Percentiles rank a stretch among this genome's conserved stretches.
Evolutionary conservation across 2,888 invertebrate species (phyloP).

Genomic region (Pedicia rivosa): DNA sequence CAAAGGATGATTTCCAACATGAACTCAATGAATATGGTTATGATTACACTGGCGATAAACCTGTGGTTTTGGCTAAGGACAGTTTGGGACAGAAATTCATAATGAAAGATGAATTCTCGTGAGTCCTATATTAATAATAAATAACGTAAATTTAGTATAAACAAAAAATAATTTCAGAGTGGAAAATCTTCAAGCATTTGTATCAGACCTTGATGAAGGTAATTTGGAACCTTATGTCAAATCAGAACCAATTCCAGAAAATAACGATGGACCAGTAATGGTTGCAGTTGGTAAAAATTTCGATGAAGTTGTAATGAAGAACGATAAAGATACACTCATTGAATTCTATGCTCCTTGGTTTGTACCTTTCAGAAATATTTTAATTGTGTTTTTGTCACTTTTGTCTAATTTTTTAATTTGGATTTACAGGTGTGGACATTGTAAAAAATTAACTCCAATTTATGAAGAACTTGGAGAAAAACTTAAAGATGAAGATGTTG

Average conservation of each 20-base stretch:
- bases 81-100: conserved; percentile 76
- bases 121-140: conserved; percentile 18
- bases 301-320: conserved; percentile 80
- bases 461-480: conserved; percentile 88
- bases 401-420: background rate
- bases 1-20: conserved; percentile 84
- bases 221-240: conserved; percentile 85
- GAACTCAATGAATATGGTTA: conserved; percentile 92
- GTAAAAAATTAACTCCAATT: conserved; percentile 86
- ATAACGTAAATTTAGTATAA: background rate
- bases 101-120: conserved; percentile 83
- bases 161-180: conserved; percentile 43
- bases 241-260: conserved; percentile 83
- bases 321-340: conserved; percentile 81
- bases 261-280: conserved; percentile 66
- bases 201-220: conserved; percentile 64
- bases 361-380: too few relatives aligned
- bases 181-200: conserved; percentile 70
- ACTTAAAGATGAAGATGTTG: conserved; percentile 71
- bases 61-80: conserved; percentile 71
- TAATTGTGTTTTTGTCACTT: background rate
- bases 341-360: conserved; percentile 99
- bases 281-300: conserved; percentile 96
- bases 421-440: conserved; percentile 99
- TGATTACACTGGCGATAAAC: conserved; percentile 77